These are phyloP conservation scores for Hetaerina titia DNA, from an alignment of 2,888 invertebrate genomes.

Conservation along the genomic window DNA sequence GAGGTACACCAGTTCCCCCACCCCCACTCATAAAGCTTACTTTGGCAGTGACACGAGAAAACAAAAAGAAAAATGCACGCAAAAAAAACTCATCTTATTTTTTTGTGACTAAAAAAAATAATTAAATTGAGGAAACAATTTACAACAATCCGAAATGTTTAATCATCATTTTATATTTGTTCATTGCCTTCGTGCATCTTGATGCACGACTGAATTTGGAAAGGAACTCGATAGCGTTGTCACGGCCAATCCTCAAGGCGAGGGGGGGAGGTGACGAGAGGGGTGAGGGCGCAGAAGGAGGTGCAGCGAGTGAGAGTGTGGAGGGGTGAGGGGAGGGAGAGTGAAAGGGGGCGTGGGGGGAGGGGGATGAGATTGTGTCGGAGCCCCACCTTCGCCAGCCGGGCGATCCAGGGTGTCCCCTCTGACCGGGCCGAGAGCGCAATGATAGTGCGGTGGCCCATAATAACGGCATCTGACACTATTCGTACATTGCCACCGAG, in stretches of 20 bases:
- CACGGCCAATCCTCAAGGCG: background rate
- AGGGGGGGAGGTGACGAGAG: background rate
- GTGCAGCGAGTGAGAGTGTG: background rate
- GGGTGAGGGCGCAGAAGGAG: background rate
- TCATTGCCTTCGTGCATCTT: too few species aligned
- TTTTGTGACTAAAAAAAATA: background rate
- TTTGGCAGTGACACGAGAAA: background rate
- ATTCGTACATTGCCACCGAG: constrained; percentile 72
- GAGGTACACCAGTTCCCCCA: background rate
- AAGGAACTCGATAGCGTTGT: background rate
- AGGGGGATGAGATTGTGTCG: background rate
- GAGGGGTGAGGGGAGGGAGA: background rate
- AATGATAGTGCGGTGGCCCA: constrained; percentile 71
- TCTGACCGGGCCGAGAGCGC: constrained; percentile 69
- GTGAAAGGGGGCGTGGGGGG: constrained; percentile 33
- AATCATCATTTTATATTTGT: background rate
- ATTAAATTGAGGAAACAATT: background rate
- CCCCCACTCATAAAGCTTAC: background rate
- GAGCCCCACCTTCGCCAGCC: constrained; percentile 25
- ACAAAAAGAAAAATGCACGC: background rate
- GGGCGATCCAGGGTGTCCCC: constrained; percentile 70
- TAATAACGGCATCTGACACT: constrained; percentile 73
- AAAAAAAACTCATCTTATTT: background rate
- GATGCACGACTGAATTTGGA: too few species aligned
- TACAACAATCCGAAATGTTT: background rate